Evolutionary conservation across 1,140 invertebrate genomes (phyloP).

Genomic region (Hyles vespertilio): DNA sequence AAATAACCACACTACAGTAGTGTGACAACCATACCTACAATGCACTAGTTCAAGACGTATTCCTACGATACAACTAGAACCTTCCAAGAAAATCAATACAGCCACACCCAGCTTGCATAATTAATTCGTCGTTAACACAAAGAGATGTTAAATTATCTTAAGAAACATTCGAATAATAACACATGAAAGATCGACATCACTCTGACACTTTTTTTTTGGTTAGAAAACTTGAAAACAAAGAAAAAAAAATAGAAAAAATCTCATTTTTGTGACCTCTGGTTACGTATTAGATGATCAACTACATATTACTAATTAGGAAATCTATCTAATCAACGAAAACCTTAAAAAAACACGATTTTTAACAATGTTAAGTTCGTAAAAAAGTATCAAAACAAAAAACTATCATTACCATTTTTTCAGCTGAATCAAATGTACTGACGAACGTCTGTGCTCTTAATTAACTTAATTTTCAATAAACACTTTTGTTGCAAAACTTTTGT

Average conservation of each 20-base stretch:
- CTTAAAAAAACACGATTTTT: constrained; percentile 48
- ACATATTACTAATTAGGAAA: constrained; percentile 3
- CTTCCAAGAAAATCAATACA: constrained; percentile 76
- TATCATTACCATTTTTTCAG: constrained; percentile 73
- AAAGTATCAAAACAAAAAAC: constrained; percentile 76
- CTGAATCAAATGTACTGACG: constrained; percentile 34
- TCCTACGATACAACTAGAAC: constrained; percentile 68
- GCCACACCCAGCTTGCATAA: constrained; percentile 75
- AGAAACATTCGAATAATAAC: constrained; percentile 48
- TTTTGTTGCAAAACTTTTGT: constrained; percentile 19
- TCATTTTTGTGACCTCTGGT: constrained; percentile 24
- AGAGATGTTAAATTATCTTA: constrained; percentile 28
- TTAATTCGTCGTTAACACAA: constrained; percentile 41
- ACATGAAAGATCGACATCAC: constrained; percentile 60
- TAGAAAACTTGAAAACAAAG: constrained; percentile 72
- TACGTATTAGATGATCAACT: background rate
- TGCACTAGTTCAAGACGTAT: constrained; percentile 60
- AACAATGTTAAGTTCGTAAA: constrained; percentile 64
- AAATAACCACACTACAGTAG: constrained; percentile 36
- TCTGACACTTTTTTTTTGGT: constrained; percentile 71
- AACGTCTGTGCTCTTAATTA: constrained; percentile 15
- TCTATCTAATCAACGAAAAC: constrained; percentile 17
- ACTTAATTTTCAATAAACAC: too few species aligned
- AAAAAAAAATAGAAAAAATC: constrained; percentile 62
- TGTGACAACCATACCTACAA: constrained; percentile 42